phyloP scores from a whole-genome alignment of 92 coral and sea anemone species.

The Umimayanthus kanabou region DNA sequence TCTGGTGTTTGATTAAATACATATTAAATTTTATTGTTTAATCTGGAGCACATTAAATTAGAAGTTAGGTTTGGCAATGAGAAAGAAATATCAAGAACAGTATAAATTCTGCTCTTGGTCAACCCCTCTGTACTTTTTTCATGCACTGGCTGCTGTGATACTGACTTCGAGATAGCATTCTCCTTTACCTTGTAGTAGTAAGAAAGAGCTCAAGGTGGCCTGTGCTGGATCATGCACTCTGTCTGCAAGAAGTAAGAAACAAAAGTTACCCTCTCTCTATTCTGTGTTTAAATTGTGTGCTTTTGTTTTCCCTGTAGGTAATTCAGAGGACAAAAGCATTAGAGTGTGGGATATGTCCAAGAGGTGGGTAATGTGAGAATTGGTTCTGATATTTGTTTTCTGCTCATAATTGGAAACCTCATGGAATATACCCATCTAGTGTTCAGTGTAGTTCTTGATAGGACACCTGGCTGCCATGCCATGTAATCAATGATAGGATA shows the following conservation, averaged over 20 bases:
- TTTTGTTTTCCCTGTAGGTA: slow-evolving; percentile 56
- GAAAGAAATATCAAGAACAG: no score
- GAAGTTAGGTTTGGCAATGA: no score
- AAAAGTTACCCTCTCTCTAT: background rate
- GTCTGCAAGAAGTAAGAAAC: background rate
- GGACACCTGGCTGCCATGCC: background rate
- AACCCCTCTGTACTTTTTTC: no score
- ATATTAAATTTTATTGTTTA: background rate
- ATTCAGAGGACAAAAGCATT: slow-evolving; percentile 97
- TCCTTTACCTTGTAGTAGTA: no score
- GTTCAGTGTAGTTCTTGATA: background rate
- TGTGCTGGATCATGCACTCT: no score
- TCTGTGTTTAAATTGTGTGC: background rate
- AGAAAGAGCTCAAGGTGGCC: no score
- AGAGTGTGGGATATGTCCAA: slow-evolving; percentile 99
- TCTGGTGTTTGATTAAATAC: background rate
- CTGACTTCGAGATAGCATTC: no score
- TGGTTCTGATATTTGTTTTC: background rate
- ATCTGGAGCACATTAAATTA: background rate
- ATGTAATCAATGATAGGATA: background rate
- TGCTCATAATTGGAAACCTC: no score
- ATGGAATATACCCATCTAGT: background rate
- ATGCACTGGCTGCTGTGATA: no score
- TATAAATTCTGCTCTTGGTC: no score
- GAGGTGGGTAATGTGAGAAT: slow-evolving; percentile 60